Base-by-base conservation (phyloP, 2,888 invertebrate species). In the Anthrax anthrax region DNA sequence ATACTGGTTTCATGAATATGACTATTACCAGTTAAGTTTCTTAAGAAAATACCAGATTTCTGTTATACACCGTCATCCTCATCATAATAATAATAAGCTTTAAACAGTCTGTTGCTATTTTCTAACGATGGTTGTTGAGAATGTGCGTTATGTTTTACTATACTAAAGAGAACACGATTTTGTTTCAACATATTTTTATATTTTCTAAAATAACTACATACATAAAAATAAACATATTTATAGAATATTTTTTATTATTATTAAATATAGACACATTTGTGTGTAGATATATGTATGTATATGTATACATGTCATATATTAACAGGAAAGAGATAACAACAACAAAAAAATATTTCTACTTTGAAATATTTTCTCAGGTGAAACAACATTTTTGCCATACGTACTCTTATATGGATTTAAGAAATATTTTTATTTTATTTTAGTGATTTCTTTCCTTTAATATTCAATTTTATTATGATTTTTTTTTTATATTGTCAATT, bases 361-460 rank as follows among this genome's bases (percentile, higher is more conserved):
- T 46, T 29, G 36, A 42, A 46, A 46, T 46, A 46, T 38, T 42
- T 42, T 46, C 46, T 46, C 46, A 46, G 46, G 42, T 46, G 42
- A 42, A 42, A 46, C 46, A 46, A 46, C 46, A 46, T 42, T 46
- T 46, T 46, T 46, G 42, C 42, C 41, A 14, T 46, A 42, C 37
- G 46, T 46, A 46, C 38, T 18, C 29, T 32, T 32, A 12, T 32
- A 12, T 32, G 29, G 29, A 32, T 32, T 32, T 32, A 23, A 23
- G 23, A 23, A 23, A 23, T 23, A 23, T 23, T 23, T 23, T 23
- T 23, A 23, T 23, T 23, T 23, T 23, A 8, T 23, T 23, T 23
- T 23, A 23, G 23, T 23, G 8, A 23, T 23, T 23, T 23, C 8
- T 23, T 23, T 23, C 8, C 8, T 23, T 23, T 23, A n/a, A n/a